A percentile compares a stretch with the other conserved stretches of the same genome.
These are phyloP conservation scores for Hylomyscus alleni DNA, from an alignment of 2,797 vertebrate genomes.

Conservation along the genomic window DNA sequence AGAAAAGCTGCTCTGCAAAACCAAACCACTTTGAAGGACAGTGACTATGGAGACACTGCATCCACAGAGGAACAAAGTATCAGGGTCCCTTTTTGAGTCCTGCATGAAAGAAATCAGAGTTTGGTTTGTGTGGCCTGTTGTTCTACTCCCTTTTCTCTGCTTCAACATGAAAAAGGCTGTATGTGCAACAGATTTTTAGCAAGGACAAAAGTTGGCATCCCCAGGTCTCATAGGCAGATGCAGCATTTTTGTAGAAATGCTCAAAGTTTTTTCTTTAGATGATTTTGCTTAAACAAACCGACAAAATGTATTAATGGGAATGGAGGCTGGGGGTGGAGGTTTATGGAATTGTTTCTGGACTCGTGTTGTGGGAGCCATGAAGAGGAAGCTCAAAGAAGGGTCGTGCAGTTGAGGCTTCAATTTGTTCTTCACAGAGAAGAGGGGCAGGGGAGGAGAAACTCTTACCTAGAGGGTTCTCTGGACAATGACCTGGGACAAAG, in stretches of 20 bases:
- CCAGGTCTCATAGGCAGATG: neutral
- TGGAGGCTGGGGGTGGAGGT: neutral
- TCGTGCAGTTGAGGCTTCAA: neutral
- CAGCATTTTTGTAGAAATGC: neutral
- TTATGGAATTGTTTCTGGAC: neutral
- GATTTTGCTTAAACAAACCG: neutral
- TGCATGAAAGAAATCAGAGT: neutral
- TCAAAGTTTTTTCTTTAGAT: neutral
- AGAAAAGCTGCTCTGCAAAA: constrained; percentile 18
- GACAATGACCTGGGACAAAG: neutral
- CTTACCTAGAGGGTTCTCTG: too few species aligned
- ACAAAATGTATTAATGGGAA: neutral
- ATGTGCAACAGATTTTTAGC: neutral
- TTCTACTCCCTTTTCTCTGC: neutral
- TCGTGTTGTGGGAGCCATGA: neutral
- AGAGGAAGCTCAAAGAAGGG: neutral
- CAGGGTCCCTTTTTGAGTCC: neutral
- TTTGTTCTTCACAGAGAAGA: neutral
- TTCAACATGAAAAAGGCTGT: neutral
- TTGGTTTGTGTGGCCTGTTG: neutral
- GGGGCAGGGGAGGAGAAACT: too few species aligned
- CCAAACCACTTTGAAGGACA: constrained; percentile 46
- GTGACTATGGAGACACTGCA: neutral
- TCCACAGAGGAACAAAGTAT: neutral
- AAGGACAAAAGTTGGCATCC: constrained; percentile 3